Percentiles rank a stretch among this genome's conserved stretches.
These are phyloP conservation scores for Carollia perspicillata DNA, from an alignment of 2,113 vertebrate genomes.

Conservation along the genomic window DNA sequence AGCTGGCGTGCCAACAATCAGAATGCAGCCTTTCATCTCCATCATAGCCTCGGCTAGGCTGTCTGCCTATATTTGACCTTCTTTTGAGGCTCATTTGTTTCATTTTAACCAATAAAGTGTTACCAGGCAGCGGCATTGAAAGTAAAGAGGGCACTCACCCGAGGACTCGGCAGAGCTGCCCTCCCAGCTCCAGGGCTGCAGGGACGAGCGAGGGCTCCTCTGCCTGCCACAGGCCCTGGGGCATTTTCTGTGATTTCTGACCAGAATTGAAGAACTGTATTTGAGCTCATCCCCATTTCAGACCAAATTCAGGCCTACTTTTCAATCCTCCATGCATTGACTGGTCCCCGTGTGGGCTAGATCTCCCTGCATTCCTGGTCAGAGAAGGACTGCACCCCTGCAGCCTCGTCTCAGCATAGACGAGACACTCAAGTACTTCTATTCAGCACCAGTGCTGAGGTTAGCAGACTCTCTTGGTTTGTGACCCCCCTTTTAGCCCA, in stretches of 20 bases:
- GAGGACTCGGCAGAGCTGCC: background rate
- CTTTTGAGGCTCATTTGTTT: background rate
- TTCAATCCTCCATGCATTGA: background rate
- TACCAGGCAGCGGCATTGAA: background rate
- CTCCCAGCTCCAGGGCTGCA: background rate
- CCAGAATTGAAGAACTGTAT: background rate
- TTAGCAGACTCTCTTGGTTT: background rate
- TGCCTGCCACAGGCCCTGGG: background rate
- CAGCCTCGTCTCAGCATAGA: background rate
- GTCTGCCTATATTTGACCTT: constrained; percentile 23
- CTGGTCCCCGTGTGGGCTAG: background rate
- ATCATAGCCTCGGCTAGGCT: background rate
- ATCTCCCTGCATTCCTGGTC: background rate
- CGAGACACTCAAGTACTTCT: background rate
- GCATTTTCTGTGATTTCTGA: background rate
- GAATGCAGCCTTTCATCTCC: constrained; percentile 48
- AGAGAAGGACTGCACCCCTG: background rate
- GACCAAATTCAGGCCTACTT: background rate
- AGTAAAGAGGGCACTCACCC: background rate
- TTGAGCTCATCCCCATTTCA: background rate
- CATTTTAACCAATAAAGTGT: background rate
- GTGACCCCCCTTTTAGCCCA: background rate
- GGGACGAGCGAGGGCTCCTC: background rate
- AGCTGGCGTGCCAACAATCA: constrained; percentile 47
- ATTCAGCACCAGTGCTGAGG: background rate